Percentiles rank a stretch among this genome's conserved stretches.
Conservation (phyloP, 2,113 vertebrate species). For the Hydropotes inermis region DNA sequence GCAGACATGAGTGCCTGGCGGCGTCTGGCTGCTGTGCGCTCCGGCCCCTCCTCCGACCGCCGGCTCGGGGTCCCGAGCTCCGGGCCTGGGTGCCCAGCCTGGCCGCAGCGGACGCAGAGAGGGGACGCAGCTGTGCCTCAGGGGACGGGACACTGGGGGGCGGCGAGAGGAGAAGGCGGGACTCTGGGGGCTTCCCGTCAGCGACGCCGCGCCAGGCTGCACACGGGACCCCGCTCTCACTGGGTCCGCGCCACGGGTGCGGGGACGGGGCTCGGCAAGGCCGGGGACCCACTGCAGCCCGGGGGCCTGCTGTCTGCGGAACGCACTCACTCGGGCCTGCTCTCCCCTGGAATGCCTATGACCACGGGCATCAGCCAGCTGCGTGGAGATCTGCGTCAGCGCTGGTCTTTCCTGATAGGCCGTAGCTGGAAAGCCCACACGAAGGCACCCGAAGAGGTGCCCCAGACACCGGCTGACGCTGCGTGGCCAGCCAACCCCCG, state of each 20-base stretch:
- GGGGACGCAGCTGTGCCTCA: fast-evolving
- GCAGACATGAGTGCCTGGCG: fast-evolving
- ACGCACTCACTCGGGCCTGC: fast-evolving
- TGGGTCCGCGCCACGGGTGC: fast-evolving
- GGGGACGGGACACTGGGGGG: neutral
- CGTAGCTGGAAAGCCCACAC: fast-evolving
- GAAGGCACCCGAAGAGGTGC: neutral
- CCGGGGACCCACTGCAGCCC: neutral
- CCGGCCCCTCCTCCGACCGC: fast-evolving
- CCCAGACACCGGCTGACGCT: fast-evolving
- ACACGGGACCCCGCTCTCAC: fast-evolving
- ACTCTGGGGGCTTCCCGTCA: fast-evolving
- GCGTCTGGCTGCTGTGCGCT: fast-evolving
- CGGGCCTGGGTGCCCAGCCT: fast-evolving
- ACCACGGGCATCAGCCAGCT: fast-evolving
- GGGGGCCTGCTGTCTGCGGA: fast-evolving
- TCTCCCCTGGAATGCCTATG: fast-evolving
- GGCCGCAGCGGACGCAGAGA: neutral
- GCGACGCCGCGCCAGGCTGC: neutral
- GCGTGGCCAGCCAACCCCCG: neutral
- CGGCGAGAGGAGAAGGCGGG: fast-evolving
- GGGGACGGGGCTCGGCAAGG: neutral
- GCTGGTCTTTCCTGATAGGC: fast-evolving
- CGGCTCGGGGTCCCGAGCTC: fast-evolving
- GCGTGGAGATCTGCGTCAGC: neutral